These are phyloP conservation scores for Neogale vison DNA, from an alignment of 2,113 vertebrate genomes.

Conservation along the genomic window DNA sequence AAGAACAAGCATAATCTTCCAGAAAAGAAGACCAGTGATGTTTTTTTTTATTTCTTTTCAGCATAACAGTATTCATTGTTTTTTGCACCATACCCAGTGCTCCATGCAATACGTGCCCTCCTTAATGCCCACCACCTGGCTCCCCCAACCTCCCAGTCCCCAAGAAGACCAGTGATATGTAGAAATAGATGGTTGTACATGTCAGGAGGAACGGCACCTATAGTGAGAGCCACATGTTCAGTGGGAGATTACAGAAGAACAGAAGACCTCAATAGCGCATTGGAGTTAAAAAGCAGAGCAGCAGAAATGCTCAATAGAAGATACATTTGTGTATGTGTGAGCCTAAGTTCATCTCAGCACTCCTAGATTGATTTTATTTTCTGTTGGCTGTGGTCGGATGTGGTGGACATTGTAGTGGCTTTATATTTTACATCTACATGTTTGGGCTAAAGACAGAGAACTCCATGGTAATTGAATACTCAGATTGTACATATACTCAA, in stretches of 20 bases:
- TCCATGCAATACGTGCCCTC: too few species aligned
- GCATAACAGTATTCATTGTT: too few species aligned
- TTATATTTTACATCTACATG: neutral
- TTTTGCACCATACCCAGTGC: too few species aligned
- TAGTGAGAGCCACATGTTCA: neutral
- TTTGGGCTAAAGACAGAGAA: neutral
- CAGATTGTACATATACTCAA: neutral
- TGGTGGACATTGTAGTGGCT: neutral
- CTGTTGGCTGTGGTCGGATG: rapidly evolving
- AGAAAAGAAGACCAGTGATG: neutral
- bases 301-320: neutral
- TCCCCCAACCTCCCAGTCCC: too few species aligned
- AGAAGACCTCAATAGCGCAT: too few species aligned
- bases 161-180: neutral
- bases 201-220: neutral
- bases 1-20: neutral
- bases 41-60: neutral
- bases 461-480: neutral
- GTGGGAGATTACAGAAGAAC: neutral
- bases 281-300: neutral
- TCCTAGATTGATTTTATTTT: neutral
- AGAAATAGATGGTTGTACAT: neutral
- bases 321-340: neutral
- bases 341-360: neutral
- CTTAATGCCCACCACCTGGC: too few species aligned